A percentile compares a stretch with the other conserved stretches of the same genome.
phyloP scores from a whole-genome alignment of 2,888 invertebrate species.

The Microdon myrmicae region DNA sequence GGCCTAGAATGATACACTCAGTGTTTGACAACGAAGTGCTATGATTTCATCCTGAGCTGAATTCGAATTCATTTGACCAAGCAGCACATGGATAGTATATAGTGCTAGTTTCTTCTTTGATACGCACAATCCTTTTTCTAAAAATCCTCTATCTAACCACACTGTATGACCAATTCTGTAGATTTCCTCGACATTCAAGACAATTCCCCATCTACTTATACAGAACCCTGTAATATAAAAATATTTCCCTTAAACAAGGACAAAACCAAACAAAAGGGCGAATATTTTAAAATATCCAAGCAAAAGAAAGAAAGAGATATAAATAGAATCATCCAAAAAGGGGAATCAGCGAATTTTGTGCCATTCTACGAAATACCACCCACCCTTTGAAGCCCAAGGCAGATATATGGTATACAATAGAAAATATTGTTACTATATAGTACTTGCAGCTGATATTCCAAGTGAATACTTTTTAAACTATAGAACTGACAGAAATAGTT shows the following conservation, averaged over 20 bases:
- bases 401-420: slow-evolving; percentile 15
- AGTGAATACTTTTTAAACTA: slow-evolving; percentile 29
- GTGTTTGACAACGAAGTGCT: slow-evolving; percentile 64
- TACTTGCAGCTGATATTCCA: slow-evolving; percentile 37
- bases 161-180: slow-evolving; percentile 33
- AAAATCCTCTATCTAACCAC: slow-evolving; percentile 20
- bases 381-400: slow-evolving; percentile 21
- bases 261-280: slow-evolving; percentile 3
- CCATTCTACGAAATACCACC: too few species aligned
- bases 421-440: slow-evolving; percentile 20
- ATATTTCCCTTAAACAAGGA: slow-evolving; percentile 19
- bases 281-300: slow-evolving; percentile 12
- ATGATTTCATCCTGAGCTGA: slow-evolving; percentile 53
- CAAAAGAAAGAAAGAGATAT: slow-evolving; percentile 11
- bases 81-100: slow-evolving; percentile 17
- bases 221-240: slow-evolving; percentile 2
- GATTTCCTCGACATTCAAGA: slow-evolving; percentile 15
- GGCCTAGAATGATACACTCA: slow-evolving; percentile 68
- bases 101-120: slow-evolving; percentile 32
- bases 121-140: slow-evolving; percentile 35
- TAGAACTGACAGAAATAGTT: slow-evolving; percentile 11
- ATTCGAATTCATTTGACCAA: slow-evolving; percentile 19
- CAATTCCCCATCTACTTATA: slow-evolving; percentile 20
- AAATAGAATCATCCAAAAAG: too few species aligned
- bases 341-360: too few species aligned